These are phyloP conservation scores for Caenorhabditis becei DNA, from an alignment of 2,888 invertebrate genomes.

Conservation along the genomic window DNA sequence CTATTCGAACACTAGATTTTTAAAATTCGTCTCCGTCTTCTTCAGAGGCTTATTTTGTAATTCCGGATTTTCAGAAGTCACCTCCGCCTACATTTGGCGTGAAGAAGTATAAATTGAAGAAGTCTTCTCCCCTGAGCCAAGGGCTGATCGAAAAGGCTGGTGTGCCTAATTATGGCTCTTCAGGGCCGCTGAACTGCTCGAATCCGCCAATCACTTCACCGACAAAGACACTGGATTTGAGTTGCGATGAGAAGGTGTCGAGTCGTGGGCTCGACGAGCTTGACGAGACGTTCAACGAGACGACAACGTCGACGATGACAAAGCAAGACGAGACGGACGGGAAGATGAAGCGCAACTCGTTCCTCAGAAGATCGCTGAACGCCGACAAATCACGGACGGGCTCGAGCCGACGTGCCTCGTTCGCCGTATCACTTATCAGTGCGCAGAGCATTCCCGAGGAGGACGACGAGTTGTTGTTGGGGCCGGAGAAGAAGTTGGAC, in stretches of 20 bases:
- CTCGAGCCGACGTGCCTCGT: background rate
- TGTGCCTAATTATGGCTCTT: too few species aligned
- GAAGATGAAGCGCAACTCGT: slow-evolving; percentile 53
- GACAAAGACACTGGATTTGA: too few species aligned
- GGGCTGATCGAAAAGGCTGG: too few species aligned
- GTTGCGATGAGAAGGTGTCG: background rate
- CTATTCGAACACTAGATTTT: too few species aligned
- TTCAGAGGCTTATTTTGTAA: too few species aligned
- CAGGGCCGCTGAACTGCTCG: too few species aligned
- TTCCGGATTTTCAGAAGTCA: too few species aligned
- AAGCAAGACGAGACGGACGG: slow-evolving; percentile 14
- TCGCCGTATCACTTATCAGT: background rate
- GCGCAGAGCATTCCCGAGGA: background rate
- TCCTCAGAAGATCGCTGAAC: slow-evolving; percentile 43
- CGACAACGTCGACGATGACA: background rate
- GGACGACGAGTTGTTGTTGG: slow-evolving; percentile 4
- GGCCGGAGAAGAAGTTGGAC: background rate
- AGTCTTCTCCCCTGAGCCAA: too few species aligned
- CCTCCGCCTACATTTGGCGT: too few species aligned
- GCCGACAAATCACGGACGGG: slow-evolving; percentile 33
- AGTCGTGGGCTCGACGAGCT: slow-evolving; percentile 2
- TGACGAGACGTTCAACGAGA: slow-evolving; percentile 1
- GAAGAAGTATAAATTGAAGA: too few species aligned
- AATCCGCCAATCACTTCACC: too few species aligned
- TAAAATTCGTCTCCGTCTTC: too few species aligned